Evolutionary conservation across 1,140 invertebrate species (phyloP), one percentile per base, ranked within the genome.

Genomic region (Andrena cerasifolii): DNA sequence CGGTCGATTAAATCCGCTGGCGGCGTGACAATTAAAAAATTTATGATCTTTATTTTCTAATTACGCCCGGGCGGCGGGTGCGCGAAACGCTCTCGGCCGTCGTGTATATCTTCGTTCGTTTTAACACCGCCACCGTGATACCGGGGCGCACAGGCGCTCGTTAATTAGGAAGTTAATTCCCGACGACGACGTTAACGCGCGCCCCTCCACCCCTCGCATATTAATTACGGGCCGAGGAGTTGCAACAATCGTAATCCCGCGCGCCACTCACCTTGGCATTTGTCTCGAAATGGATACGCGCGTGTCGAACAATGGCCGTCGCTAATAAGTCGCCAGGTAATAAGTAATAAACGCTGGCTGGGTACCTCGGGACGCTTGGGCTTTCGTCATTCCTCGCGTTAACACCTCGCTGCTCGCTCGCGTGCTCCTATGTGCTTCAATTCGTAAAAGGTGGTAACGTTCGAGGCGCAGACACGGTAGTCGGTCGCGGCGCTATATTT

Each of bases 261-360:
- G 76, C 68, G 78, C 51, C 66, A 78, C 78, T 89, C 62, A 83
- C 88, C 89, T 90, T 90, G 89, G 82, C 89, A 89, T 91, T 90
- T 90, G 85, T 86, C 83, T 87, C 79, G 81, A 86, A 90, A 88
- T 88, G 87, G 75, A 87, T 87, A 87, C 80, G 80, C 80, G 80
- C 67, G 82, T 85, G 86, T 88, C 83, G 85, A 87, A 91, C 87
- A 91, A 90, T 89, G 82, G 81, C 77, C 74, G 76, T 81, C 79
- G 83, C 79, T 89, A 90, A 90, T 90, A 88, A 90, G 85, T 86
- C 84, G 79, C 74, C 49, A 72, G 49, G 56, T 88, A 89, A 89
- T 88, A 78, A 68, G 63, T 68, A 68, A 67, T 58, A 68, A 76
- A 76, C 73, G 73, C 16, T 68, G 58, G 54, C 53, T 31, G n/a